These are phyloP conservation scores for Latrodectus geometricus DNA, from an alignment of 1,140 invertebrate species.

Conservation along the genomic window DNA sequence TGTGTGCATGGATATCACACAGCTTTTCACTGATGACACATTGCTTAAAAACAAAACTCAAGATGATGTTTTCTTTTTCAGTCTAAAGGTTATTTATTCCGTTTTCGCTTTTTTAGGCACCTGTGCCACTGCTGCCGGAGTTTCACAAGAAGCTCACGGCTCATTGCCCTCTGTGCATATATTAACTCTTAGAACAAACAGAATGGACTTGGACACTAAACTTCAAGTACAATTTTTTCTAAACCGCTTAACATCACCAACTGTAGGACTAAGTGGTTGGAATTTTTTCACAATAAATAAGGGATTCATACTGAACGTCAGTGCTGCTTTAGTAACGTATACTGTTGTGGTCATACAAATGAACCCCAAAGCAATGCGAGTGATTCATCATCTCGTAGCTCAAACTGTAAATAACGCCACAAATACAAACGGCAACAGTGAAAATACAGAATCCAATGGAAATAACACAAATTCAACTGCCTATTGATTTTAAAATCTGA, in stretches of 20 bases:
- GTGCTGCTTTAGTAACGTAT: slow-evolving; percentile 62
- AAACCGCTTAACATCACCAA: slow-evolving; percentile 56
- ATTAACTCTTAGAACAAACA: slow-evolving; percentile 55
- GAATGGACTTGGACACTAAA: slow-evolving; percentile 62
- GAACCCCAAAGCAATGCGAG: slow-evolving; percentile 64
- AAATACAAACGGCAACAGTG: slow-evolving; percentile 22
- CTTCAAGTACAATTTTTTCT: slow-evolving; percentile 62
- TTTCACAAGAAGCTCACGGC: slow-evolving; percentile 61
- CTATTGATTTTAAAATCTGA: neutral
- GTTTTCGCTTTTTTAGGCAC: slow-evolving; percentile 62
- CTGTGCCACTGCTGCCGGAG: slow-evolving; percentile 58
- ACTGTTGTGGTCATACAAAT: slow-evolving; percentile 63
- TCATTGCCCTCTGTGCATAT: slow-evolving; percentile 59
- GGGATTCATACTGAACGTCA: slow-evolving; percentile 63
- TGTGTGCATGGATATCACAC: slow-evolving; percentile 63
- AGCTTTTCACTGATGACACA: slow-evolving; percentile 63
- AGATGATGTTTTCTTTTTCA: slow-evolving; percentile 63
- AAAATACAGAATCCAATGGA: slow-evolving; percentile 8
- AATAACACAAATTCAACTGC: slow-evolving; percentile 53
- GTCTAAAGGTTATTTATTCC: slow-evolving; percentile 63
- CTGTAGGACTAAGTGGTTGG: slow-evolving; percentile 62
- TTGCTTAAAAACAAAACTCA: slow-evolving; percentile 61
- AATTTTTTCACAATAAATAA: slow-evolving; percentile 64
- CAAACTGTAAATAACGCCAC: slow-evolving; percentile 59
- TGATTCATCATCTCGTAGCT: slow-evolving; percentile 61